Evolutionary conservation across 2,113 vertebrate genomes (phyloP), one percentile per base, ranked within the genome.

Genomic region (Melanerpes formicivorus): DNA sequence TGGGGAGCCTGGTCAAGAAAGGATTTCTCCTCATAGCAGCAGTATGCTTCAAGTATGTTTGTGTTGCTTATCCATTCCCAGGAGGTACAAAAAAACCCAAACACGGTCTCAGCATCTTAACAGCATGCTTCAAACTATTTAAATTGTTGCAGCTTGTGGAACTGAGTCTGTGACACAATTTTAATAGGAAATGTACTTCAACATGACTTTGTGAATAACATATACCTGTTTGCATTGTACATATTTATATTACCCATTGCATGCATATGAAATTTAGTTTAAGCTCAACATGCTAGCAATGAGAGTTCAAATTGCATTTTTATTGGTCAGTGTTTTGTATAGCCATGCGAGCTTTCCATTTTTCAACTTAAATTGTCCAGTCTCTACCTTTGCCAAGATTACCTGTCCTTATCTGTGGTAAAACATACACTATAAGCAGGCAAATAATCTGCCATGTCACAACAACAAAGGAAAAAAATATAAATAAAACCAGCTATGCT

Each of bases 1-100:
- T 96, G 96, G 97, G 96, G 96, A 84, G 96, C 69, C 17, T 97
- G 96, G 97, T 93, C 96, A 67, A 96, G 85, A 87, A 96, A 87
- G 71, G 95, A 97, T 79, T 66, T 67, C 5, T 96, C 78, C 26
- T 62, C 7, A 50, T 90, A 90, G 66, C 58, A 80, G 23, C 50
- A 81, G 25, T 44, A 32, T 8, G n/a, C 18, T 78, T 82, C 84
- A 79, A 67, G 29, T 79, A 54, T 74, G 62, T 64, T 90, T 34
- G 6, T 88, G 27, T 69, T 1, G 1, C 71, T 85, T 74, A 42
- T 55, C 34, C n/a, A 52, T 65, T 75, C 19, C 46, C n/a, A 58
- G 69, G 80, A 91, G 17, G 18, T 76, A 73, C 17, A 67, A 62
- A 62, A 59, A 78, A 15, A 40, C 10, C 10, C 58, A 62, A 59